phyloP scores from a whole-genome alignment of 2,113 vertebrate species.

The Gorsachius goisagi region DNA sequence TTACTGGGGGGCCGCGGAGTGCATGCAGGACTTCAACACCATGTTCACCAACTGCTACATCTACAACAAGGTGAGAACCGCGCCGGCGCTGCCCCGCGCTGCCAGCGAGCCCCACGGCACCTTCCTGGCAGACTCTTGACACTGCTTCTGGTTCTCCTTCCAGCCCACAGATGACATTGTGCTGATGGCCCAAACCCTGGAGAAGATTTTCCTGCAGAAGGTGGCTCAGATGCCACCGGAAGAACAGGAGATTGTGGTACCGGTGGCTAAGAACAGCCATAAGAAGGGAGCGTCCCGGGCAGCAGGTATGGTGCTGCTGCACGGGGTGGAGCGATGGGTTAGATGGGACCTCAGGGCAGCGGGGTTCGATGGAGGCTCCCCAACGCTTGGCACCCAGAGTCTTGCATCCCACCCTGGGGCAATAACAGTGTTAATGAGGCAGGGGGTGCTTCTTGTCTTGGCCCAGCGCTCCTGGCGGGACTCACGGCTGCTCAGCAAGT shows the following conservation, averaged over 20 bases:
- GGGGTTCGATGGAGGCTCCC: background rate
- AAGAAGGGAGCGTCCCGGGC: slow-evolving; percentile 78
- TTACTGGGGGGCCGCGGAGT: slow-evolving; percentile 89
- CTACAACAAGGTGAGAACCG: slow-evolving; percentile 87
- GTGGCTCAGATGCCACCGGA: slow-evolving; percentile 93
- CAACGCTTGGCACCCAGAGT: background rate
- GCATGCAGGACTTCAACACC: slow-evolving; percentile 97
- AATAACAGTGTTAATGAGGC: background rate
- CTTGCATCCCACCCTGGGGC: background rate
- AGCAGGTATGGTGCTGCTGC: background rate
- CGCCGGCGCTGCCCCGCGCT: accelerated
- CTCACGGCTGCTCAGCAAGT: slow-evolving; percentile 89
- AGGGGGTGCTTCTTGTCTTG: too few relatives aligned
- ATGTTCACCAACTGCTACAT: slow-evolving; percentile 99
- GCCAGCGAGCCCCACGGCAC: accelerated
- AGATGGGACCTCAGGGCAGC: background rate
- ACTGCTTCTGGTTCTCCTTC: accelerated
- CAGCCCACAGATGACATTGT: slow-evolving; percentile 94
- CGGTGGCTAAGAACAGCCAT: slow-evolving; percentile 79
- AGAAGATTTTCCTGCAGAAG: slow-evolving; percentile 93
- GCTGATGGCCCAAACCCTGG: slow-evolving; percentile 92
- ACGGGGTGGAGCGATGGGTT: too few relatives aligned
- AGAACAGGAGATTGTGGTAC: slow-evolving; percentile 84
- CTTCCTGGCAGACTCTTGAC: too few relatives aligned
- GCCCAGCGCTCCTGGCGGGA: slow-evolving; percentile 67